A percentile compares a stretch with the other conserved stretches of the same genome.
Evolutionary conservation across 1,140 invertebrate genomes (phyloP).

Genomic region (Drepana arcuata): DNA sequence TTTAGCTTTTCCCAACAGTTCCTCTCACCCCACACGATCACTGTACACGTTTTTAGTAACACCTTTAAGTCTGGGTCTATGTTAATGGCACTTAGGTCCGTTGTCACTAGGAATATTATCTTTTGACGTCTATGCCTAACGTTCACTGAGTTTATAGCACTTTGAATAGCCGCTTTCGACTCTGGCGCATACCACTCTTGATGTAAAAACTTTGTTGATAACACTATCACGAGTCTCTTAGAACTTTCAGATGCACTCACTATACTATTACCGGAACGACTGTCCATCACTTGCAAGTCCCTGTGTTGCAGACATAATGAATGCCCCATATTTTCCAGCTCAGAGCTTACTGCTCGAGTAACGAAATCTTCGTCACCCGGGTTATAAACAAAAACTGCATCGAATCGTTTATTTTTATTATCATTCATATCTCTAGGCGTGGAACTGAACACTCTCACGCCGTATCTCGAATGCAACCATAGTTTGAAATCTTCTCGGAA

Average conservation of each 20-base stretch:
- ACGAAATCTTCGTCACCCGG: conserved; percentile 88
- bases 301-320: conserved; percentile 88
- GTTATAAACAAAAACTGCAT: conserved; percentile 91
- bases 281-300: conserved; percentile 78
- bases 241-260: conserved; percentile 84
- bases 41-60: conserved; percentile 87
- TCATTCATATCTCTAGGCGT: conserved; percentile 72
- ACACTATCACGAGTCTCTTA: conserved; percentile 79
- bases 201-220: conserved; percentile 81
- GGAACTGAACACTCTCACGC: conserved; percentile 83
- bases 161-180: conserved; percentile 80
- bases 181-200: conserved; percentile 83
- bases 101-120: conserved; percentile 80
- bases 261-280: conserved; percentile 82
- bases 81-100: conserved; percentile 76
- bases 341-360: conserved; percentile 81
- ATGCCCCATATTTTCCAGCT: conserved; percentile 81
- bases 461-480: conserved; percentile 91
- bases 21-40: conserved; percentile 88
- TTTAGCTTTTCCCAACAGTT: conserved; percentile 92
- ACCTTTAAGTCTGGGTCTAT: conserved; percentile 87
- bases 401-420: conserved; percentile 79
- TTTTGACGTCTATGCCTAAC: conserved; percentile 81
- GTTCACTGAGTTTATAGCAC: conserved; percentile 80
- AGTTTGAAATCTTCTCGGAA: conserved; percentile 89